Base-by-base conservation (phyloP, 2,888 invertebrate genomes). In the Poecilobothrus nobilitatus region DNA sequence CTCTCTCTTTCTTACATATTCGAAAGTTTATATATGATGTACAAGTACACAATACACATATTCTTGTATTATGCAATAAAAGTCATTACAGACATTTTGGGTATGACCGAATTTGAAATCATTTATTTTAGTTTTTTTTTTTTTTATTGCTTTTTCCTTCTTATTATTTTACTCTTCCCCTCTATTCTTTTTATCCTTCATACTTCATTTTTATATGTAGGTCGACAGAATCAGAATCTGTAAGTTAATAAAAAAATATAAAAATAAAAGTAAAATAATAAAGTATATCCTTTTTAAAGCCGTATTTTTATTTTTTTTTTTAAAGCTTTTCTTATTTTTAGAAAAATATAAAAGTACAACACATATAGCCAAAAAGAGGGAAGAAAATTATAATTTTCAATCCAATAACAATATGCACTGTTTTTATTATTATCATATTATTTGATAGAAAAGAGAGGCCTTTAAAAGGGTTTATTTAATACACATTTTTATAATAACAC, bases 31-130 rank as follows among this genome's bases (percentile, higher is more conserved):
- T 27, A 27, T 27, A 27, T 27, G 27, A n/a, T 27, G 5, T 27
- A 53, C 7, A 18, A 53, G 15, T 53, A 15, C 18, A 53, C 53
- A 53, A 6, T 9, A 53, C 18, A 53, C 53, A 53, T 53, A 53
- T 53, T 53, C 53, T 53, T 53, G 53, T 53, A 53, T 53, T 53
- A 53, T 53, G 53, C 53, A 53, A 53, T 53, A 53, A 53, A 53
- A 53, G 53, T 53, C 53, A 53, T 53, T 53, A 53, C 15, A 53
- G 53, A 53, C 53, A 18, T 53, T 53, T 53, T 53, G 18, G 53
- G 53, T 53, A 53, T 53, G 53, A 53, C 53, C 53, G n/a, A 53
- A 53, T 53, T 53, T 18, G 18, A 53, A 53, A 53, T 53, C 53
- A 53, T 6, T 53, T 53, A 12, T 53, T 37, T 37, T 37, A 37